phyloP scores from a whole-genome alignment of 2,888 invertebrate species.

The Cephus pygmeus region DNA sequence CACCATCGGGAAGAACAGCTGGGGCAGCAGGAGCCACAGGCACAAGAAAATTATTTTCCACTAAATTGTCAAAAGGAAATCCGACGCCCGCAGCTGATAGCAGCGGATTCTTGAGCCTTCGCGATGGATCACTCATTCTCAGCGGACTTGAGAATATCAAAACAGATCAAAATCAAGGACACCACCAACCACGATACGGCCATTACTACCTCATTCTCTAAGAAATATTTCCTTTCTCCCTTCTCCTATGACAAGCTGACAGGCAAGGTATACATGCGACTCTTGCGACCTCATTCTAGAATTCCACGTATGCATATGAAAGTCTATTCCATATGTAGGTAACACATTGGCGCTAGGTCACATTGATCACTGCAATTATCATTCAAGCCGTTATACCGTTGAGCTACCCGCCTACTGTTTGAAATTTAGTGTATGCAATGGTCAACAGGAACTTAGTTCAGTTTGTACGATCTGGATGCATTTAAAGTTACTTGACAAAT shows the following conservation, averaged over 20 bases:
- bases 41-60: conserved; percentile 77
- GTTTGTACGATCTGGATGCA: neutral
- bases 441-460: neutral
- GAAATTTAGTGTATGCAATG: neutral
- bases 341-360: neutral
- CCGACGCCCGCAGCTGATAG: conserved; percentile 80
- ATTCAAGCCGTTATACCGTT: neutral
- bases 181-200: conserved; percentile 25
- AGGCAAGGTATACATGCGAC: neutral
- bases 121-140: conserved; percentile 65
- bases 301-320: neutral
- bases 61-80: conserved; percentile 78
- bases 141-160: conserved; percentile 2
- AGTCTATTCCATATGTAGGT: neutral
- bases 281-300: neutral
- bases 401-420: neutral
- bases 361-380: neutral
- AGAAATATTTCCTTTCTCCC: neutral
- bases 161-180: conserved; percentile 14
- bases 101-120: conserved; percentile 74
- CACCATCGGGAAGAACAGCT: conserved; percentile 57
- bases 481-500: conserved; percentile 65
- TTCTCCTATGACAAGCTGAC: neutral
- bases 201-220: conserved; percentile 23
- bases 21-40: conserved; percentile 70